These are phyloP conservation scores for Eospalax fontanierii DNA, from an alignment of 2,797 vertebrate genomes.

Conservation along the genomic window DNA sequence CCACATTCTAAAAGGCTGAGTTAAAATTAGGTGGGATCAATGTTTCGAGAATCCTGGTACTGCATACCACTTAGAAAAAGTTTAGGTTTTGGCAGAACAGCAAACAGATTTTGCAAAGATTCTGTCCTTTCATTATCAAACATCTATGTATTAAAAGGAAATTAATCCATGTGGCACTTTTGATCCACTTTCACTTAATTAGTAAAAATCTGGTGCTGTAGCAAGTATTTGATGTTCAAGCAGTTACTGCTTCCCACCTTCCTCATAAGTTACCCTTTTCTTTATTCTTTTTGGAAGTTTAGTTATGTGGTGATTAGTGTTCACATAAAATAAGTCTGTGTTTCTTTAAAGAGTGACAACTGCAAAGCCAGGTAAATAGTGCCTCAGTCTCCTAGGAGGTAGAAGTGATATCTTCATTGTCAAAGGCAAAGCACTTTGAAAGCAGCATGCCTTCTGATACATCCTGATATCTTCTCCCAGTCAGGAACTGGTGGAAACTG, in stretches of 20 bases:
- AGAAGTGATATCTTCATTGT: background rate
- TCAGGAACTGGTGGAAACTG: constrained; percentile 35
- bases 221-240: constrained; percentile 63
- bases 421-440: constrained; percentile 33
- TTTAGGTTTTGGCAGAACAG: constrained; percentile 46
- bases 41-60: constrained; percentile 40
- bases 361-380: constrained; percentile 27
- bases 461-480: background rate
- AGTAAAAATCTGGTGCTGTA: constrained; percentile 51
- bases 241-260: constrained; percentile 39
- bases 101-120: constrained; percentile 57
- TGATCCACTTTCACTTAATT: constrained; percentile 62
- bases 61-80: constrained; percentile 30
- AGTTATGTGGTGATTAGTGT: constrained; percentile 37
- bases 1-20: constrained; percentile 22
- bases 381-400: constrained; percentile 17
- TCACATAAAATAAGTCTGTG: constrained; percentile 27
- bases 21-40: constrained; percentile 23
- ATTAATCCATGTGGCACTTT: constrained; percentile 26
- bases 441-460: background rate
- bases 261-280: constrained; percentile 56
- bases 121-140: constrained; percentile 71
- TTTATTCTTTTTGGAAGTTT: constrained; percentile 54
- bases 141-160: constrained; percentile 47
- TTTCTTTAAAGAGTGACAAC: constrained; percentile 38